Conservation (phyloP, 30 jellyfish, hydroid and myxozoan species). For the Catostylus mosaicus region DNA sequence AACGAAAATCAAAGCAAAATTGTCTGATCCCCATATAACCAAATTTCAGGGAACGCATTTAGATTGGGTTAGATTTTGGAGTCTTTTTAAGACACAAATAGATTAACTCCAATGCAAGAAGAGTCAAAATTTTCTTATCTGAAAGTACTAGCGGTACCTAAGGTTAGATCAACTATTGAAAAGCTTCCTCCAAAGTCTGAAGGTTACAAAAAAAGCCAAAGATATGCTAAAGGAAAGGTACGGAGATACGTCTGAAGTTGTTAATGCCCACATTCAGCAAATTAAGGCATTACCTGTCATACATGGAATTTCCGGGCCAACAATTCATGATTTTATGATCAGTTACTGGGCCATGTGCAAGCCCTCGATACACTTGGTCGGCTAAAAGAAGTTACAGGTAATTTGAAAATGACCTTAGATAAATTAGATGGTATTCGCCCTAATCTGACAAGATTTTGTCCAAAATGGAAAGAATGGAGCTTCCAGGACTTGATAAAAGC, state of each 20-base stretch:
- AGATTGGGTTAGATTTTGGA: constrained; percentile 75
- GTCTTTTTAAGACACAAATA: too few species aligned
- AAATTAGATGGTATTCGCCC: constrained; percentile 50
- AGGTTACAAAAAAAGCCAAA: constrained; percentile 70
- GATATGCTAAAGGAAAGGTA: constrained; percentile 26
- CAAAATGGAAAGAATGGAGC: constrained; percentile 65
- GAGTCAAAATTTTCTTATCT: constrained; percentile 56
- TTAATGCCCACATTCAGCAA: constrained; percentile 66
- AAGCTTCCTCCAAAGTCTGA: constrained; percentile 43
- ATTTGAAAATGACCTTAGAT: constrained; percentile 65
- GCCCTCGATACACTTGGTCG: constrained; percentile 65
- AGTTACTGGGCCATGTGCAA: constrained; percentile 57
- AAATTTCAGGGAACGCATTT: constrained; percentile 65
- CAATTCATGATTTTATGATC: constrained; percentile 66
- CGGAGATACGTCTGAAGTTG: constrained; percentile 61
- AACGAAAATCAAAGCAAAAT: constrained; percentile 33
- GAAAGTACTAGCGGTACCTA: constrained; percentile 53
- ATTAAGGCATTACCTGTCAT: constrained; percentile 51
- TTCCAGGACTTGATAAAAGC: constrained; percentile 63
- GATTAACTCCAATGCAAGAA: constrained; percentile 35
- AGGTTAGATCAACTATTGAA: constrained; percentile 37
- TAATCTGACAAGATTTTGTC: constrained; percentile 49
- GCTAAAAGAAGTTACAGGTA: constrained; percentile 49
- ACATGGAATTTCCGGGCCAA: constrained; percentile 23
- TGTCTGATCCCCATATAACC: constrained; percentile 52